Base-by-base conservation (phyloP, 1,140 invertebrate genomes). In the Mya arenaria region DNA sequence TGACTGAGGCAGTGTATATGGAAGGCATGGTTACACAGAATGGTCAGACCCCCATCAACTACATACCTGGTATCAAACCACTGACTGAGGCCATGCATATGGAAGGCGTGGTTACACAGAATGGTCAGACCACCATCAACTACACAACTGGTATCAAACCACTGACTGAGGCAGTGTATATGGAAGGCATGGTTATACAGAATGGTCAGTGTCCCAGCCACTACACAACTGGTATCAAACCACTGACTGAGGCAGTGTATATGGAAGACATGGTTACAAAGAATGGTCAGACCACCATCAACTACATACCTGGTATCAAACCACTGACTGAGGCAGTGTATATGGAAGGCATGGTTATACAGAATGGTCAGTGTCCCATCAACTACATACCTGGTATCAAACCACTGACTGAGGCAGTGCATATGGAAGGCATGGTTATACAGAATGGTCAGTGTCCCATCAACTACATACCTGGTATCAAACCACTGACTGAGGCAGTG, bases 141-240 rank as follows among this genome's bases (percentile, higher is more conserved):
- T 48, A 37, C 15, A 17, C 32, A 52, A n/a, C 90, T 98, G 28
- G 96, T 97, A 92, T 99, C 98, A n/a, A 96, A 96, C 98, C 99
- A 99, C 92, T 99, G 97, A 71, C 97, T 95, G 37, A 99, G 93
- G 93, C 99, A 99, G 85, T 95, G 95, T n/a, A 97, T 96, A 93
- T 99, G 99, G 93, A 99, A 99, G 0, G 98, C 96, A 93, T 99
- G 99, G 94, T 99, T 99, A 91, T 99, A 99, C 39, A 99, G 94
- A 89, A 99, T 99, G 5, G 98, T 99, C 72, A 99, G 94, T 84
- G 99, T 96, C 3, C 98, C 98, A 93, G 99, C 98, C 0, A 99
- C 97, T n/a, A 52, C 69, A 80, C 82, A 94, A 93, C 90, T 98
- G 28, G 96, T 97, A 92, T 99, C 98, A n/a, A 96, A 96, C 98